phyloP scores from a whole-genome alignment of 2,113 vertebrate genomes.

The Leuciscus idus region DNA sequence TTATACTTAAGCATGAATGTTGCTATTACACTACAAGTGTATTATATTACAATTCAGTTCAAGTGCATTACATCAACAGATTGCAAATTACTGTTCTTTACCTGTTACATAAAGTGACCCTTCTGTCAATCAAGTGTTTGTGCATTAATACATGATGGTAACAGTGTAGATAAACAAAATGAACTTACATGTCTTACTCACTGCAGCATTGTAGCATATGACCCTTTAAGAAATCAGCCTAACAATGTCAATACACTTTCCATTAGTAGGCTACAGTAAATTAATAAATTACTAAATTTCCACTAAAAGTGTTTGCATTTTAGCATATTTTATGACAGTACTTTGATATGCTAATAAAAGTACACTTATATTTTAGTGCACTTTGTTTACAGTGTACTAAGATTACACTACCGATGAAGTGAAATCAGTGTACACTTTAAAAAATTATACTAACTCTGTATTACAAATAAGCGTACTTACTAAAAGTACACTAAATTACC shows the following conservation, averaged over 20 bases:
- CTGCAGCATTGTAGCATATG: constrained; percentile 3
- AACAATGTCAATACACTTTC: background rate
- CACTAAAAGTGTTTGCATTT: too few species aligned
- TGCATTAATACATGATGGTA: constrained; percentile 29
- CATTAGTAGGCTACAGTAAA: background rate
- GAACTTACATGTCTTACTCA: background rate
- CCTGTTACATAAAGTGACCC: too few species aligned
- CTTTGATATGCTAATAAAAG: background rate
- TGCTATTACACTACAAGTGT: too few species aligned
- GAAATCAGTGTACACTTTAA: background rate
- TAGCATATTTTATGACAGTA: too few species aligned
- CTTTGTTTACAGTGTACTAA: background rate
- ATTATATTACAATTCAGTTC: too few species aligned
- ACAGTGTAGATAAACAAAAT: background rate
- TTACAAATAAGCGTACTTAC: too few species aligned
- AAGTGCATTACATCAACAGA: too few species aligned
- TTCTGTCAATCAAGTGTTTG: constrained; percentile 10
- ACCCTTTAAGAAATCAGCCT: background rate
- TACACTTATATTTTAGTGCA: constrained; percentile 1
- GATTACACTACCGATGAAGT: background rate
- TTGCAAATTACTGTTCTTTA: too few species aligned
- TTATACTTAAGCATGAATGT: too few species aligned
- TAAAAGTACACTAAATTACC: too few species aligned
- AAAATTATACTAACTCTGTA: too few species aligned
- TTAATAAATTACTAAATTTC: background rate